Percentiles rank a stretch among this genome's conserved stretches.
These are phyloP conservation scores for Cheiracanthium punctorium DNA, from an alignment of 2,888 invertebrate species.

Conservation along the genomic window DNA sequence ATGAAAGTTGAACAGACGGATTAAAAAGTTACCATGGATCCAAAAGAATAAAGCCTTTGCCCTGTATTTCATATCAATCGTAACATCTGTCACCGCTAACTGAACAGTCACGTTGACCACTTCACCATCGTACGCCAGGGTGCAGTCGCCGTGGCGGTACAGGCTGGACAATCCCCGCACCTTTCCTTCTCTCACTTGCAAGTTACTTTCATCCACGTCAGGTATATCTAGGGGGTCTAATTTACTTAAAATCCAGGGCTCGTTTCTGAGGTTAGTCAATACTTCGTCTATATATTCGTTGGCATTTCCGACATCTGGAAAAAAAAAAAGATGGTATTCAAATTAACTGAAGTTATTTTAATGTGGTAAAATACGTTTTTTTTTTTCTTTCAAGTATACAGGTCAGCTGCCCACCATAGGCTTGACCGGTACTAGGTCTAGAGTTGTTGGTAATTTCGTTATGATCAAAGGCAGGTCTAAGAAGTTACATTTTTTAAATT, in stretches of 20 bases:
- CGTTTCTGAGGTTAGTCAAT: constrained; percentile 51
- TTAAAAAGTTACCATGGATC: constrained; percentile 57
- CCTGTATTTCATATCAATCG: constrained; percentile 37
- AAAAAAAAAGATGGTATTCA: neutral
- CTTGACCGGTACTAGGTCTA: too few species aligned
- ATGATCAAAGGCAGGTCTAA: too few species aligned
- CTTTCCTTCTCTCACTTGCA: constrained; percentile 31
- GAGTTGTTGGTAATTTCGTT: too few species aligned
- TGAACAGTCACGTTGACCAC: constrained; percentile 44
- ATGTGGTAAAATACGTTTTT: too few species aligned
- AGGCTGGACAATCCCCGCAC: constrained; percentile 51
- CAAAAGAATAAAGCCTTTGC: constrained; percentile 68
- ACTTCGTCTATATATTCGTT: constrained; percentile 65
- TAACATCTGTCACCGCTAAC: constrained; percentile 53
- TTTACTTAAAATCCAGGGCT: constrained; percentile 41
- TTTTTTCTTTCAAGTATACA: too few species aligned
- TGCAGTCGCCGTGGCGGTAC: constrained; percentile 62
- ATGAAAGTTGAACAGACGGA: too few species aligned
- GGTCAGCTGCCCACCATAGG: too few species aligned
- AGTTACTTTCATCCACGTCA: constrained; percentile 58
- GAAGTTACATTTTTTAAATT: too few species aligned
- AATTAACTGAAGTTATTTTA: too few species aligned
- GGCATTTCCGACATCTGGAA: constrained; percentile 55
- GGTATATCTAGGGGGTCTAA: constrained; percentile 61
- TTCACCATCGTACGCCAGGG: constrained; percentile 53